Evolutionary conservation across 2,113 vertebrate species (phyloP).

Genomic region (Caracal caracal): DNA sequence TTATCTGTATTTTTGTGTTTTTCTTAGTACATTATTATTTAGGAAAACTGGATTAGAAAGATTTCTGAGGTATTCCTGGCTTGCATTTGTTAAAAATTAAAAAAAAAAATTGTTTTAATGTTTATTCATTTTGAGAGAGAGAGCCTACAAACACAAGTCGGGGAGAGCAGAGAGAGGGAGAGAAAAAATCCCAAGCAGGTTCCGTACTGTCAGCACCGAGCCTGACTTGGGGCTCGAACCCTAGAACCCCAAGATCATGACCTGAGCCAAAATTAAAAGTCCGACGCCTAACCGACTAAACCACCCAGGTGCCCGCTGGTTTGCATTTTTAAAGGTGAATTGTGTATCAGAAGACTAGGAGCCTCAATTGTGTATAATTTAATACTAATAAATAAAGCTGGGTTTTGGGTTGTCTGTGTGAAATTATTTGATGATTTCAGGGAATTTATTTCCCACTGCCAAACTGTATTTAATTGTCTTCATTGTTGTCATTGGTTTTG

Average conservation of each 20-base stretch:
- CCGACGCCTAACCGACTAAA: too few species aligned
- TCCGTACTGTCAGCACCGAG: too few species aligned
- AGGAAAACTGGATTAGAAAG: background rate
- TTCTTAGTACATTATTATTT: background rate
- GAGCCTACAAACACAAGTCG: too few species aligned
- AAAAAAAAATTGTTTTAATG: too few species aligned
- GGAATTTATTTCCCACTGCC: background rate
- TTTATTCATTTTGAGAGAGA: too few species aligned
- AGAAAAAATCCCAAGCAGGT: too few species aligned
- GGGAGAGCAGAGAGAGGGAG: too few species aligned
- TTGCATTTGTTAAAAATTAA: too few species aligned
- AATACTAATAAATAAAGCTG: background rate
- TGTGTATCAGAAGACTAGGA: background rate
- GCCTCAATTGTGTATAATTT: background rate
- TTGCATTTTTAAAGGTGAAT: background rate
- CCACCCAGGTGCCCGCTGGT: background rate
- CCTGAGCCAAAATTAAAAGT: too few species aligned
- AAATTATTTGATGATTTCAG: slow-evolving; percentile 6
- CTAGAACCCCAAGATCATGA: too few species aligned
- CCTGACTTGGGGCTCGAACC: too few species aligned
- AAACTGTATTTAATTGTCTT: background rate
- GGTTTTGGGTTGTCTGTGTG: background rate
- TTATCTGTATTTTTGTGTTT: background rate
- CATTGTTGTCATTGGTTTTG: background rate
- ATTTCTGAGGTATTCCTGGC: background rate